phyloP scores from a whole-genome alignment of 37 sponge, comb jelly and placozoan genomes.

The Chondrilla cf. caribensis region DNA sequence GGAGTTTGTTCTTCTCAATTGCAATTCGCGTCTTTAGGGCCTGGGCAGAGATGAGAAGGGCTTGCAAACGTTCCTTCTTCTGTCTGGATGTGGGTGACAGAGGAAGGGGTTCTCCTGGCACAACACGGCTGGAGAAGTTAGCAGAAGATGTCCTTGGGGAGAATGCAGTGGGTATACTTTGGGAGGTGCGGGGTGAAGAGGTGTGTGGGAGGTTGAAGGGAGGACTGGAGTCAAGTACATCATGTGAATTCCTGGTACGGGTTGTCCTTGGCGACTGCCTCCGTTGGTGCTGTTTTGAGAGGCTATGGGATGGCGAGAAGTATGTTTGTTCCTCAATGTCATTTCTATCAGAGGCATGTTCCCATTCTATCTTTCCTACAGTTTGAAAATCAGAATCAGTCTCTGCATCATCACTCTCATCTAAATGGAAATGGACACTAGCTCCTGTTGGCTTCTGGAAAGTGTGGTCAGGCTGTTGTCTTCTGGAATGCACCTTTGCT shows the following conservation, averaged over 20 bases:
- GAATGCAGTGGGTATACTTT: too few relatives aligned
- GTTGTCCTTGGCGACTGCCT: too few relatives aligned
- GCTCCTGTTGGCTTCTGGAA: neutral
- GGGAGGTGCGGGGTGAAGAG: neutral
- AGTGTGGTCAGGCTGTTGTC: neutral
- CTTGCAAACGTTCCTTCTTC: slow-evolving; percentile 38
- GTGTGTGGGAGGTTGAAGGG: neutral
- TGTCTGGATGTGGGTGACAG: neutral
- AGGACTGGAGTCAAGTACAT: neutral
- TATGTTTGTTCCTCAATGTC: too few relatives aligned
- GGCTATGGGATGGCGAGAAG: too few relatives aligned
- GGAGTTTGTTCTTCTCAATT: slow-evolving; percentile 22
- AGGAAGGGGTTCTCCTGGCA: neutral
- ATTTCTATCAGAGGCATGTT: too few relatives aligned
- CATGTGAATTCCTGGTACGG: too few relatives aligned
- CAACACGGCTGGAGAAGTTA: too few relatives aligned
- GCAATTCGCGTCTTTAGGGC: slow-evolving; percentile 45
- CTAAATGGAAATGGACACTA: neutral
- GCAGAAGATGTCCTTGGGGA: too few relatives aligned
- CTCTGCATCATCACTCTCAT: neutral
- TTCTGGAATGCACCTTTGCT: slow-evolving; percentile 11
- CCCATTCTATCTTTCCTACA: too few relatives aligned
- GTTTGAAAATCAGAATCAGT: too few relatives aligned
- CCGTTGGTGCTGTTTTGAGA: too few relatives aligned
- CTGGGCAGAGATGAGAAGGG: slow-evolving; percentile 46